Evolutionary conservation across 2,797 vertebrate genomes (phyloP).

Genomic region (Galago senegalensis): DNA sequence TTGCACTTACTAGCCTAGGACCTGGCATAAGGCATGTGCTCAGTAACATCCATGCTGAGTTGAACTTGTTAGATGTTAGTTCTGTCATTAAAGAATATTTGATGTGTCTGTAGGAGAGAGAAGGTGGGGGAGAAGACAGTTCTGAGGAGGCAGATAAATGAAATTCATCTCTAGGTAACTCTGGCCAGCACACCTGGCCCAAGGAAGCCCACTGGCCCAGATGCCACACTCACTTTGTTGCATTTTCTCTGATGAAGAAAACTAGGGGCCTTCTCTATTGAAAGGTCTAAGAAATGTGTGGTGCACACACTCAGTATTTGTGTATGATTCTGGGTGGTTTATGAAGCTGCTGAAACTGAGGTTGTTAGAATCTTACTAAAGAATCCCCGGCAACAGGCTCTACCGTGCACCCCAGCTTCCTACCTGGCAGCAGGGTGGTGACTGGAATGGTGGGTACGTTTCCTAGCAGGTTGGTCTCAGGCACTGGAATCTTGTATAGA

Average conservation of each 20-base stretch:
- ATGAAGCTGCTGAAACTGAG: not conserved
- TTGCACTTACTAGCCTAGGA: not conserved
- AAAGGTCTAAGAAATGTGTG: not conserved
- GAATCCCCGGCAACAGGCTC: not conserved
- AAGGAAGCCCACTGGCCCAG: too few species aligned
- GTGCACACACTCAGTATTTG: not conserved
- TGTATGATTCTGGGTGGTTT: not conserved
- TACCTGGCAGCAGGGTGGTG: not conserved
- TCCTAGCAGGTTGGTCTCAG: conserved; percentile 82
- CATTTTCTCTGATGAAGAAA: not conserved
- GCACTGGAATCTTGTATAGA: conserved; percentile 85
- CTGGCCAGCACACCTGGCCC: not conserved
- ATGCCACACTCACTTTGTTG: not conserved
- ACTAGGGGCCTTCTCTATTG: not conserved
- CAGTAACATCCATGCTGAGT: not conserved
- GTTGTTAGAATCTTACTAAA: not conserved
- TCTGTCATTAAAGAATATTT: not conserved
- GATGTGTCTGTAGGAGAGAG: not conserved
- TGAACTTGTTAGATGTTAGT: not conserved
- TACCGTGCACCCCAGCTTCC: not conserved
- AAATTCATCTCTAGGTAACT: not conserved
- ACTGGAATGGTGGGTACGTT: conserved; percentile 40
- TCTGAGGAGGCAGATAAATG: not conserved
- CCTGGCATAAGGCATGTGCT: not conserved
- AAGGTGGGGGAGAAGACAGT: not conserved